A percentile compares a stretch with the other conserved stretches of the same genome.
These are phyloP conservation scores for Synanthedon andrenaeformis DNA, from an alignment of 2,888 invertebrate species.

Conservation along the genomic window DNA sequence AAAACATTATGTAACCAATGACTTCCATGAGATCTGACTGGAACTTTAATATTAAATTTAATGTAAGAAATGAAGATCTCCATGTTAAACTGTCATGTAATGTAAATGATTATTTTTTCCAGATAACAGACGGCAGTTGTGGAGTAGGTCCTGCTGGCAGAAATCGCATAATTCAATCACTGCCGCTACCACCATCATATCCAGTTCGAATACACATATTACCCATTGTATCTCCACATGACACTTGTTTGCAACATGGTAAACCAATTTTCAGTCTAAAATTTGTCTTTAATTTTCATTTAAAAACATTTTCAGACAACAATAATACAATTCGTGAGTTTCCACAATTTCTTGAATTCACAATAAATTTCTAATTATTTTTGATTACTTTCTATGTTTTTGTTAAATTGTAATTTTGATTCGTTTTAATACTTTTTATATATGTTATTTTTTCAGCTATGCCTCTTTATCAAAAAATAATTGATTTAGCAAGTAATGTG, in stretches of 20 bases:
- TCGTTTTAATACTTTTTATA: no score
- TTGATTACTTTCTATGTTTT: no score
- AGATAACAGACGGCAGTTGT: constrained; percentile 60
- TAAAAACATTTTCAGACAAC: neutral
- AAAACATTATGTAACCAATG: no score
- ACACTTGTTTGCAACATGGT: constrained; percentile 65
- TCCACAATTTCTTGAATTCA: neutral
- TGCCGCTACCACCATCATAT: constrained; percentile 84
- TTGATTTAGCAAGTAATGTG: constrained; percentile 76
- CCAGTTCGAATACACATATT: constrained; percentile 83
- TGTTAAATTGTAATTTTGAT: no score
- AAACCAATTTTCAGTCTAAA: constrained; percentile 4
- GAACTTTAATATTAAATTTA: no score
- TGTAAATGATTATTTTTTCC: neutral
- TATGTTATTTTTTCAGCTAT: constrained; percentile 51
- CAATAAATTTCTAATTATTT: no score
- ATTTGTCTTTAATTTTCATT: neutral
- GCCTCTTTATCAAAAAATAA: constrained; percentile 82
- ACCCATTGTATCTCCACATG: constrained; percentile 76
- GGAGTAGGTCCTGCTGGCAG: constrained; percentile 53
- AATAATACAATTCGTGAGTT: neutral
- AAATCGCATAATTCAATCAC: constrained; percentile 49
- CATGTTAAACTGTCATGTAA: no score
- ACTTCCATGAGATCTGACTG: no score
- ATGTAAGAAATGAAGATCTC: no score